Conservation (phyloP, 2,113 vertebrate genomes). For the Urocitellus parryii region DNA sequence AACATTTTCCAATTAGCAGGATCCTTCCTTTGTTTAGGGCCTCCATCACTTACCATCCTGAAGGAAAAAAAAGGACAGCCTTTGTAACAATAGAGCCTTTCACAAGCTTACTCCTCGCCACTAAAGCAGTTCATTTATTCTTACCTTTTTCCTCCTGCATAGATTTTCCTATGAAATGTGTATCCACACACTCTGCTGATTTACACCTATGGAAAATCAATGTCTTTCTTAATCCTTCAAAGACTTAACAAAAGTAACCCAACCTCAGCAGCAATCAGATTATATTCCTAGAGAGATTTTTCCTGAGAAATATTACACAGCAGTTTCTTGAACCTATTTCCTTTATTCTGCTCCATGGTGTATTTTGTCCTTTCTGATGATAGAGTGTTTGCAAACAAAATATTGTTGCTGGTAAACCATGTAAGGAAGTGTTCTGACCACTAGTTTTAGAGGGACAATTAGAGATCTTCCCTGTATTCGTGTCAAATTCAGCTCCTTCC, state of each 20-base stretch:
- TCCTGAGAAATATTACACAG: conserved; percentile 29
- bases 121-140: conserved; percentile 24
- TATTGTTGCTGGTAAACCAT: background rate
- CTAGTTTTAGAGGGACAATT: background rate
- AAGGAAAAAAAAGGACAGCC: background rate
- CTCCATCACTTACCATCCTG: background rate
- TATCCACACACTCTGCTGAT: conserved; percentile 59
- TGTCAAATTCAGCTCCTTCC: background rate
- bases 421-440: background rate
- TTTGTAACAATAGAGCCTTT: background rate
- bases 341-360: background rate
- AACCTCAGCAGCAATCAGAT: background rate
- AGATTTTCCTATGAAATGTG: conserved; percentile 72
- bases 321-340: background rate
- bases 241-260: conserved; percentile 39
- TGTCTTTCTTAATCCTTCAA: conserved; percentile 33
- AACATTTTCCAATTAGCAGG: background rate
- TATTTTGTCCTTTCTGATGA: conserved; percentile 28
- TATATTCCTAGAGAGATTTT: conserved; percentile 22
- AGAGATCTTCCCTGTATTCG: background rate
- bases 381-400: conserved; percentile 34
- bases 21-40: background rate
- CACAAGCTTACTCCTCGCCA: background rate
- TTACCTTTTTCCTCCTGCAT: conserved; percentile 42
- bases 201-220: conserved; percentile 61